These are phyloP conservation scores for Campylorhamphus procurvoides DNA, from an alignment of 2,113 vertebrate species.

Conservation along the genomic window DNA sequence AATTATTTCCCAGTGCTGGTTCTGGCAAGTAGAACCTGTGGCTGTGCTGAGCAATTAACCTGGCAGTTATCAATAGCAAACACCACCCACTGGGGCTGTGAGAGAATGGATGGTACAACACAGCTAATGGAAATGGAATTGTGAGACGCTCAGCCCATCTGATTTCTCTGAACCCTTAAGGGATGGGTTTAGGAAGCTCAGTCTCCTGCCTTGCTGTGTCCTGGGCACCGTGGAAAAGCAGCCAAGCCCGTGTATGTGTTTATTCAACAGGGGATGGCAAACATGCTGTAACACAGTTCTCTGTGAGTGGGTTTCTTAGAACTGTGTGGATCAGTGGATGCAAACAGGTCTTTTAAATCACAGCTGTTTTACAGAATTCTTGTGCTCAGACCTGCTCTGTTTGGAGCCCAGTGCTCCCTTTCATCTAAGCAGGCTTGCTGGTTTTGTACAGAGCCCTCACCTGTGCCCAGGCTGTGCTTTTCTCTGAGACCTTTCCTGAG, in stretches of 20 bases:
- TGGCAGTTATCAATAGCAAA: not conserved
- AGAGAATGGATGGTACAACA: not conserved
- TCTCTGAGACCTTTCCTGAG: not conserved
- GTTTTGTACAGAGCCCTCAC: not conserved
- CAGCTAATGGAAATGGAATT: not conserved
- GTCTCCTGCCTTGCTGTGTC: accelerated
- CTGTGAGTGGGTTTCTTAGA: not conserved
- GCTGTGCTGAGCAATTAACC: conserved; percentile 3
- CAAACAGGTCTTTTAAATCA: not conserved
- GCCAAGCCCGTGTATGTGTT: accelerated
- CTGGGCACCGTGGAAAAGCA: accelerated
- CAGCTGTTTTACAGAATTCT: not conserved
- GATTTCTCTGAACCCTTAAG: not conserved
- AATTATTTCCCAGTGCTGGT: not conserved
- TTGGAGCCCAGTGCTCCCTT: not conserved
- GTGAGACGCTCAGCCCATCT: not conserved
- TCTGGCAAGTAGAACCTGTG: not conserved
- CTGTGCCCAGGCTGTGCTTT: not conserved
- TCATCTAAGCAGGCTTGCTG: accelerated
- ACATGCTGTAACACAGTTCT: not conserved
- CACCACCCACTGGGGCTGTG: not conserved
- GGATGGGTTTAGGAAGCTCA: not conserved
- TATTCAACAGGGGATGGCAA: not conserved
- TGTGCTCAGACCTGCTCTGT: not conserved
- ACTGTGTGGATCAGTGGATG: accelerated